Base-by-base conservation (phyloP, 2,888 invertebrate genomes). In the Eupithecia exiguata region DNA sequence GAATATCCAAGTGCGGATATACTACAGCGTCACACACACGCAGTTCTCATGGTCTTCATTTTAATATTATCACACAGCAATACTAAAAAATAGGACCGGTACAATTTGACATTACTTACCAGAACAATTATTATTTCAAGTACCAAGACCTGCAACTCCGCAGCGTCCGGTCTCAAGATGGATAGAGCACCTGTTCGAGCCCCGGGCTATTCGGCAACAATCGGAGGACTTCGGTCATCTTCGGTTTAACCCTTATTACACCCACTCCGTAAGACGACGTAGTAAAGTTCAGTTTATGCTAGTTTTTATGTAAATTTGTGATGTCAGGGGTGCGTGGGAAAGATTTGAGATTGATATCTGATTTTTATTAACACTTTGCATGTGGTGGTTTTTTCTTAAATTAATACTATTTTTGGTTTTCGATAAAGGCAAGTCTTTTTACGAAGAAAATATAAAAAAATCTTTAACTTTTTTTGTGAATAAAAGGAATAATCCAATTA, bases 161-260 rank as follows among this genome's bases (percentile, higher is more conserved):
- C 68, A 53, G 74, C 75, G 82, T 89, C 89, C 89, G 87, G 88
- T 89, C 87, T 82, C 85, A 79, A 78, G 80, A 80, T 79, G 79
- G 83, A 84, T 84, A 81, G 82, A 86, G 85, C 86, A 87, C 87
- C 88, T 89, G 88, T 88, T 90, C 87, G 86, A 88, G 87, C 81
- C 76, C 77, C 67, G 67, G 80, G 80, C 80, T 71, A 79, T 80
- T 79, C 80, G 79, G 79, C 80, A 78, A 78, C 76, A 71, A 68
- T 78, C 79, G 80, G 68, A 35, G 72, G 38, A 72, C 77, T 76
- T 79, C 80, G 80, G 78, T 35, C 65, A 72, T 70, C 74, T 67
- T 75, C 80, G 78, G 75, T 68, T 67, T 53, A 58, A 76, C 72
- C 70, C 73, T 70, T 61, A 68, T 35, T 61, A 40, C 35, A 25